Evolutionary conservation across 2,888 invertebrate species (phyloP).

Genomic region (Harpalus rufipes): DNA sequence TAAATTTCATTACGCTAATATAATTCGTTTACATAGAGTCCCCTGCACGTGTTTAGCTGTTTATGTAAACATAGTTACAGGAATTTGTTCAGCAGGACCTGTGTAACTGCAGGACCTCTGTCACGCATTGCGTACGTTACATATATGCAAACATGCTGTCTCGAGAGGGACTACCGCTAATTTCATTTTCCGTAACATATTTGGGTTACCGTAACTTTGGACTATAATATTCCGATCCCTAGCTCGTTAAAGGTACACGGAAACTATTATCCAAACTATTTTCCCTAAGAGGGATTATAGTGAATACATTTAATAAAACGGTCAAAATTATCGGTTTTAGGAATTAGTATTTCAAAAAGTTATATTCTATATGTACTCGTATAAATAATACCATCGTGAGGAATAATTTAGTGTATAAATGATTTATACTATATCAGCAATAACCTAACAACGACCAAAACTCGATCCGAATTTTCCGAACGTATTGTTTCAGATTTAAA

Average conservation of each 20-base stretch:
- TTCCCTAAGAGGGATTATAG: too few species aligned
- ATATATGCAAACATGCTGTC: constrained; percentile 31
- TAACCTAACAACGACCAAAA: too few species aligned
- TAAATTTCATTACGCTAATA: constrained; percentile 63
- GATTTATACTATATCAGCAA: too few species aligned
- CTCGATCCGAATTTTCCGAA: too few species aligned
- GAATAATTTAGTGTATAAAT: too few species aligned
- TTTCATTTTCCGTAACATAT: constrained; percentile 18
- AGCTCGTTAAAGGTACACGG: neutral
- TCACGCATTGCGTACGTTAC: constrained; percentile 39
- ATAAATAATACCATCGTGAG: too few species aligned
- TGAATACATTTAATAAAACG: too few species aligned
- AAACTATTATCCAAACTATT: too few species aligned
- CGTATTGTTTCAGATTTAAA: too few species aligned
- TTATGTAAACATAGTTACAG: constrained; percentile 64
- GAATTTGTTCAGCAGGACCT: constrained; percentile 57
- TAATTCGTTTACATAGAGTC: constrained; percentile 64
- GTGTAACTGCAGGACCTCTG: constrained; percentile 43
- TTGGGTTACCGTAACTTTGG: neutral
- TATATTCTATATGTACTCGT: too few species aligned
- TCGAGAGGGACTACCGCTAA: constrained; percentile 7
- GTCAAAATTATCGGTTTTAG: too few species aligned
- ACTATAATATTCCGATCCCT: neutral
- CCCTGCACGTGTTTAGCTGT: constrained; percentile 61
- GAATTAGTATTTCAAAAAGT: too few species aligned